Conservation (phyloP, 2,888 invertebrate genomes). For the Serrognathus titanus region DNA sequence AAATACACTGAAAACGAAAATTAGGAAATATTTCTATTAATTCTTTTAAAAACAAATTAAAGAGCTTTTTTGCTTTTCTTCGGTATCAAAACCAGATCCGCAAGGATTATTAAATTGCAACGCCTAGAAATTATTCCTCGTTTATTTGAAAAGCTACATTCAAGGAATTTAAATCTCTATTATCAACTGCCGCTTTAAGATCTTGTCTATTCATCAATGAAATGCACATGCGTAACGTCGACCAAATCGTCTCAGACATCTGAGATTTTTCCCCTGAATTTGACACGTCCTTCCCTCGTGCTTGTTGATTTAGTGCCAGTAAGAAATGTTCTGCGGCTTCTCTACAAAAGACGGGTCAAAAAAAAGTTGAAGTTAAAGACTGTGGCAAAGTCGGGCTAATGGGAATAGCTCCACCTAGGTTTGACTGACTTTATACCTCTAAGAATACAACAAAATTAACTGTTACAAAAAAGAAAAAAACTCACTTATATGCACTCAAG, state of each 20-base stretch:
- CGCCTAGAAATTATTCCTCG: slow-evolving; percentile 38
- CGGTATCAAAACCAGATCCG: too few species aligned
- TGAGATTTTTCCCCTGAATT: slow-evolving; percentile 50
- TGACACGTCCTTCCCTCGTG: slow-evolving; percentile 61
- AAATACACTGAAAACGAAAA: too few species aligned
- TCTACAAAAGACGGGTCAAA: slow-evolving; percentile 47
- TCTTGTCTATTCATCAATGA: slow-evolving; percentile 74
- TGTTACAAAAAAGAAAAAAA: not conserved
- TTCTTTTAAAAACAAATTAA: too few species aligned
- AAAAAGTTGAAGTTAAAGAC: not conserved
- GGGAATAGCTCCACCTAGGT: too few species aligned
- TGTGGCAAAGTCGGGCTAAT: not conserved
- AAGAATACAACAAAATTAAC: too few species aligned
- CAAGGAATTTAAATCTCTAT: slow-evolving; percentile 58
- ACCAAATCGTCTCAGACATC: slow-evolving; percentile 94
- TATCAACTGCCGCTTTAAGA: slow-evolving; percentile 59
- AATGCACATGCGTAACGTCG: slow-evolving; percentile 82
- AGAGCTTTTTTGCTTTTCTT: too few species aligned
- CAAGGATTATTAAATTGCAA: not conserved
- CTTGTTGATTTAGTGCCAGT: slow-evolving; percentile 89
- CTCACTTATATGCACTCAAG: slow-evolving; percentile 72
- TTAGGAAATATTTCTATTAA: too few species aligned
- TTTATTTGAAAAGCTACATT: slow-evolving; percentile 63
- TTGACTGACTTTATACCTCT: too few species aligned
- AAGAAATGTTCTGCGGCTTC: slow-evolving; percentile 96